Evolutionary conservation across 2,797 vertebrate species (phyloP).

Genomic region (Sarcophilus harrisii): DNA sequence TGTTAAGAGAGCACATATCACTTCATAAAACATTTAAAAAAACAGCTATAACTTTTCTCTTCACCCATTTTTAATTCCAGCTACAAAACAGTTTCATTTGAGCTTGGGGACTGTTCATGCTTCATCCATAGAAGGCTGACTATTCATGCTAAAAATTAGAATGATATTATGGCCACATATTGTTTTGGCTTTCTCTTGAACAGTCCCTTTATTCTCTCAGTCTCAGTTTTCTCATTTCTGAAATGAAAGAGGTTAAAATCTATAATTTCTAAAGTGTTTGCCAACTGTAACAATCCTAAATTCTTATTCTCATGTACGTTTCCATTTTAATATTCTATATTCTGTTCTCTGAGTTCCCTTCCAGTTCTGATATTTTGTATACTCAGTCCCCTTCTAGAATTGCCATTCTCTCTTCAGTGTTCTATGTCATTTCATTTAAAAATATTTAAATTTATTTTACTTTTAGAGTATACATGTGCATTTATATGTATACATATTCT

Average conservation of each 20-base stretch:
- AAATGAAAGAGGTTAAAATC: background rate
- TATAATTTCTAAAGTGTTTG: background rate
- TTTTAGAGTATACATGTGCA: no score
- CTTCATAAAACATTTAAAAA: background rate
- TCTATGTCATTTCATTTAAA: background rate
- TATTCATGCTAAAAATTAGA: background rate
- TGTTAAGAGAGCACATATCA: background rate
- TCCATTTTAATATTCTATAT: background rate
- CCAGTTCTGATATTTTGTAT: background rate
- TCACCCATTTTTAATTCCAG: slow-evolving; percentile 30
- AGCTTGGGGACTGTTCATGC: background rate
- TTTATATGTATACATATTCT: no score
- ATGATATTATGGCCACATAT: background rate
- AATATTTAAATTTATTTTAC: no score
- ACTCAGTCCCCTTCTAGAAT: background rate
- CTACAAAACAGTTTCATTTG: slow-evolving; percentile 7
- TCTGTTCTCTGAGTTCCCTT: background rate
- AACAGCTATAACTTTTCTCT: background rate
- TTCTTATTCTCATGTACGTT: background rate
- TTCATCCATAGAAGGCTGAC: background rate
- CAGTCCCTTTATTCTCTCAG: slow-evolving; percentile 13
- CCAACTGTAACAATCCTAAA: background rate
- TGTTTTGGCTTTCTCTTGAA: slow-evolving; percentile 21
- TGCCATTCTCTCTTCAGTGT: background rate
- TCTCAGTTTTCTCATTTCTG: background rate